Evolutionary conservation across 2,113 vertebrate species (phyloP).

Genomic region (Argyrosomus japonicus): DNA sequence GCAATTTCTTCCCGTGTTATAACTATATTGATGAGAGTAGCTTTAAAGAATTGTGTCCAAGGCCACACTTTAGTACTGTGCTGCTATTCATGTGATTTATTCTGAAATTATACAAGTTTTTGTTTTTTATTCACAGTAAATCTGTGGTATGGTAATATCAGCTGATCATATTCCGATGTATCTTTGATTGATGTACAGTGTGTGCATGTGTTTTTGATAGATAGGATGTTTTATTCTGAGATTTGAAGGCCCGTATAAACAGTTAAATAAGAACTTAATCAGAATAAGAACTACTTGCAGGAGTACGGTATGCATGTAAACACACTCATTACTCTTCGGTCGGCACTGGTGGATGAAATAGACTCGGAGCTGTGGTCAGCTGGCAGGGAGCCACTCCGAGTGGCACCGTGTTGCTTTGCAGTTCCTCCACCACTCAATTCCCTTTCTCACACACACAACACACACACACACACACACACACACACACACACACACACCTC

Average conservation of each 20-base stretch:
- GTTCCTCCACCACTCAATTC: conserved; percentile 42
- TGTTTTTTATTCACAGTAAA: not conserved
- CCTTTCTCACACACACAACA: not conserved
- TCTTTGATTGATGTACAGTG: not conserved
- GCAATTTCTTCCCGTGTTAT: not conserved
- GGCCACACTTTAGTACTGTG: not conserved
- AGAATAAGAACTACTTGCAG: not conserved
- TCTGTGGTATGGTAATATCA: not conserved
- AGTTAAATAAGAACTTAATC: conserved; percentile 10
- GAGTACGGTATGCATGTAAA: conserved; percentile 31
- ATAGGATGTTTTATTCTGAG: conserved; percentile 1
- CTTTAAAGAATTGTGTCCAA: not conserved
- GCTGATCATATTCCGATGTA: not conserved
- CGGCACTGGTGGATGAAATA: conserved; percentile 49
- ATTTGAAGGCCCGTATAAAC: not conserved
- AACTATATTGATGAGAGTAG: not conserved
- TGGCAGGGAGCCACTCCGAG: conserved; percentile 58
- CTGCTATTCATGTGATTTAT: no score
- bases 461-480: not conserved
- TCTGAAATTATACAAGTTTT: not conserved
- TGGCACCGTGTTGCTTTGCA: conserved; percentile 51
- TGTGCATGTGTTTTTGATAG: not conserved
- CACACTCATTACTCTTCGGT: conserved; percentile 45
- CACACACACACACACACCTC: not conserved
- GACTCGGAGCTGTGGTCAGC: conserved; percentile 46